phyloP scores from a whole-genome alignment of 1,140 invertebrate genomes.

The Camponotus pennsylvanicus region DNA sequence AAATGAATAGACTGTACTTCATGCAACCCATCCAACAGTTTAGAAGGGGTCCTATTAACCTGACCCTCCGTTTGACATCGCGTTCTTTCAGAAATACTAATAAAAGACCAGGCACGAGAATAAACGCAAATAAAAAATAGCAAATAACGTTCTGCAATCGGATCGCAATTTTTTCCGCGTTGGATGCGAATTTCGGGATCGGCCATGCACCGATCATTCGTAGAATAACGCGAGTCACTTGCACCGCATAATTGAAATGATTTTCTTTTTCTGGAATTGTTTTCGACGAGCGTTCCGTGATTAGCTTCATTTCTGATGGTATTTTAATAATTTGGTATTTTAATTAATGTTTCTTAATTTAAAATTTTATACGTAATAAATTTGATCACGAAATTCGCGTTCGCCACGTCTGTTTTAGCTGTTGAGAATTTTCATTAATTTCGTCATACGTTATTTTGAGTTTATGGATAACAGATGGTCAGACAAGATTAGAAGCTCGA shows the following conservation, averaged over 20 bases:
- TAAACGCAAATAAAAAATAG: constrained; percentile 47
- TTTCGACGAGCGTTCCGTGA: neutral
- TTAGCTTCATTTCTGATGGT: neutral
- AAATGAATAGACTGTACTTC: constrained; percentile 61
- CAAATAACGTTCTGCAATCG: neutral
- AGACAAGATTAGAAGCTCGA: neutral
- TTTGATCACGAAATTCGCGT: neutral
- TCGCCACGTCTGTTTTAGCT: neutral
- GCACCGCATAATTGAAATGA: constrained; percentile 9
- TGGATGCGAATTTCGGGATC: constrained; percentile 7
- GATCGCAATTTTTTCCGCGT: neutral
- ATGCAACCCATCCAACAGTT: constrained; percentile 45
- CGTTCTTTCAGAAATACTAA: constrained; percentile 49
- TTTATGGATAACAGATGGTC: constrained; percentile 1
- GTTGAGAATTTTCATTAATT: neutral
- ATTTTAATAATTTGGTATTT: neutral
- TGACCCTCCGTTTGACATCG: constrained; percentile 3
- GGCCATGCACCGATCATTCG: constrained; percentile 65
- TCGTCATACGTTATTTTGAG: neutral
- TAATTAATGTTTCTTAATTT: neutral
- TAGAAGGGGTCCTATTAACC: constrained; percentile 34
- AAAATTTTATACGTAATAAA: neutral
- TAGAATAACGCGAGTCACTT: constrained; percentile 43
- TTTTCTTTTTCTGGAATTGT: neutral
- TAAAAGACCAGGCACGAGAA: constrained; percentile 54